phyloP scores from a whole-genome alignment of 2,888 invertebrate species.

The Lasioglossum zephyrum region DNA sequence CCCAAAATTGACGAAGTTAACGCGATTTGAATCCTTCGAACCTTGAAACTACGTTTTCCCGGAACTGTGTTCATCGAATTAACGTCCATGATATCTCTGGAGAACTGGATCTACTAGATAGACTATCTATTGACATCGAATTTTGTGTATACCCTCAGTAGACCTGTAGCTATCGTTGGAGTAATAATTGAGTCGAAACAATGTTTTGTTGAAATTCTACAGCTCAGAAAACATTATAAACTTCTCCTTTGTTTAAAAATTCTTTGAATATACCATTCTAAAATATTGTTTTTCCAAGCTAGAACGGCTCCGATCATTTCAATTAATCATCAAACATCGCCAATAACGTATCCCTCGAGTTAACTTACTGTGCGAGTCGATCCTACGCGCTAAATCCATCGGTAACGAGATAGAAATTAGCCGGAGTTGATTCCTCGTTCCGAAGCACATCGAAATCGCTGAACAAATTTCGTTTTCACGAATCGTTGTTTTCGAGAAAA shows the following conservation, averaged over 20 bases:
- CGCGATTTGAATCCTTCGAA: slow-evolving; percentile 2
- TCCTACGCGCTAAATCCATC: background rate
- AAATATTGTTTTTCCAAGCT: background rate
- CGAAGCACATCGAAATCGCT: background rate
- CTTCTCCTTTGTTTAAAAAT: background rate
- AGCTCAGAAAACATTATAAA: background rate
- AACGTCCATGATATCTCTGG: background rate
- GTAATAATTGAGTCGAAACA: background rate
- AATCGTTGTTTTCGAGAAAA: slow-evolving; percentile 4
- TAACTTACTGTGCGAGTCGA: background rate
- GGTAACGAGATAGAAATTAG: background rate
- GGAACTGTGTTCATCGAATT: slow-evolving; percentile 1
- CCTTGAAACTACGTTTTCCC: background rate
- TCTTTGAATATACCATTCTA: background rate
- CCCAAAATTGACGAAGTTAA: slow-evolving; percentile 2
- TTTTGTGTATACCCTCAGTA: background rate
- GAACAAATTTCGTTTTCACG: background rate
- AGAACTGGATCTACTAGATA: background rate
- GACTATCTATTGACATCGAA: background rate
- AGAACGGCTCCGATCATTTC: too few relatives aligned
- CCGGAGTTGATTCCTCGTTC: background rate
- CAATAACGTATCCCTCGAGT: background rate
- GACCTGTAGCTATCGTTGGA: background rate
- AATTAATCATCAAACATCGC: too few relatives aligned
- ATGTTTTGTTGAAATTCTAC: background rate